These are phyloP conservation scores for Margaritifera margaritifera DNA, from an alignment of 2,888 invertebrate genomes.

Conservation along the genomic window DNA sequence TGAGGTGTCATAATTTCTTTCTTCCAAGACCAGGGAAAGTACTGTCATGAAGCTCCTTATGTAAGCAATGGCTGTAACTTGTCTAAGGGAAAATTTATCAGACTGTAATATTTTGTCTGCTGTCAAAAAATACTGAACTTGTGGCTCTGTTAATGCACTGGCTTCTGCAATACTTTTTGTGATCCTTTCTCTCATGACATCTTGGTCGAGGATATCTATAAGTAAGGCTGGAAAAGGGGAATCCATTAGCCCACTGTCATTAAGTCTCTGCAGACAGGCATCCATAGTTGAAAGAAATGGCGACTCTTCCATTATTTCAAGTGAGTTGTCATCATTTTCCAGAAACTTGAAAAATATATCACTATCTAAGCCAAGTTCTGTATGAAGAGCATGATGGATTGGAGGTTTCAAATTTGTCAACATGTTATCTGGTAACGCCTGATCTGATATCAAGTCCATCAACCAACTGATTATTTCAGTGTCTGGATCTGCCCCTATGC, in stretches of 20 bases:
- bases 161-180: no score
- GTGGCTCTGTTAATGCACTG: no score
- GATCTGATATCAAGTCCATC: constrained; percentile 4
- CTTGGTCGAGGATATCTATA: constrained; percentile 1
- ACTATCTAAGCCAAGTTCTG: background rate
- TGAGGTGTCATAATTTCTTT: background rate
- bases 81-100: constrained; percentile 5
- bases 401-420: background rate
- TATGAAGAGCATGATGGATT: background rate
- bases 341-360: constrained; percentile 16
- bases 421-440: constrained; percentile 3
- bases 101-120: no score
- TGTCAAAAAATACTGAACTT: no score
- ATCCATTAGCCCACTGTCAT: constrained; percentile 5
- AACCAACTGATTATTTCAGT: constrained; percentile 5
- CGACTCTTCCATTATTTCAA: background rate
- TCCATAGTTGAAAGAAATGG: background rate
- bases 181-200: background rate
- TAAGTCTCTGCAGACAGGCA: background rate
- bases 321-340: constrained; percentile 2
- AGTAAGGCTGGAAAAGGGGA: constrained; percentile 5
- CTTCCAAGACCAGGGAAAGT: background rate
- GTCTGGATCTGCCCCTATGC: constrained; percentile 15
- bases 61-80: constrained; percentile 10
- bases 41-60: constrained; percentile 3